These are phyloP conservation scores for Penaeus indicus DNA, from an alignment of 1,140 invertebrate genomes.

Conservation along the genomic window DNA sequence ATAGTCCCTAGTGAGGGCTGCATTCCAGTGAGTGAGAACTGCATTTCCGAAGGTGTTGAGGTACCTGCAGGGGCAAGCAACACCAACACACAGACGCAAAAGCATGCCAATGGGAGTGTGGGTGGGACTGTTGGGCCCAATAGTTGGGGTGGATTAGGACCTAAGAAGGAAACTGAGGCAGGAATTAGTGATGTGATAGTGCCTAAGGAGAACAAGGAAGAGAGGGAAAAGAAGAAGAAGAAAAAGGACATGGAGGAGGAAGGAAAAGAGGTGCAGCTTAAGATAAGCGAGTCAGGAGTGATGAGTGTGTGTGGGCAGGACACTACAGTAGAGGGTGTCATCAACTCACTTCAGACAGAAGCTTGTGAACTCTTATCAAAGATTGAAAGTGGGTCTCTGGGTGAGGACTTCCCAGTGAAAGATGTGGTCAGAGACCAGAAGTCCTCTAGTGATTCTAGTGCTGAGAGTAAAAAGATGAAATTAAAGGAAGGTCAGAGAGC, in stretches of 20 bases:
- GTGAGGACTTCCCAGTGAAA: conserved; percentile 44
- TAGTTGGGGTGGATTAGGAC: conserved; percentile 9
- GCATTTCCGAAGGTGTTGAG: conserved; percentile 25
- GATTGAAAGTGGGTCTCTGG: conserved; percentile 58
- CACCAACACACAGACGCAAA: conserved; percentile 19
- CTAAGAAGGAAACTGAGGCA: conserved; percentile 2
- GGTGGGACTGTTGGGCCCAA: neutral
- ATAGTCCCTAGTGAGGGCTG: conserved; percentile 48
- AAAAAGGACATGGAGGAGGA: conserved; percentile 64
- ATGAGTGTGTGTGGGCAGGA: conserved; percentile 73
- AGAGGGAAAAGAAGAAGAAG: conserved; percentile 1
- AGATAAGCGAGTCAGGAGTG: conserved; percentile 80
- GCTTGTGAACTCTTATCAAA: conserved; percentile 58
- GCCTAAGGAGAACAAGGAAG: conserved; percentile 26
- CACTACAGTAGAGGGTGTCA: conserved; percentile 63
- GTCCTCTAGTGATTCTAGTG: no score
- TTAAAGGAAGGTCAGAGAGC: no score
- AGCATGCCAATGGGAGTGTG: conserved; percentile 24
- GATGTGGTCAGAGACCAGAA: neutral
- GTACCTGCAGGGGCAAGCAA: conserved; percentile 38
- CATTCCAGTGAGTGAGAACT: conserved; percentile 44
- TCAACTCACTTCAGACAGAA: conserved; percentile 51
- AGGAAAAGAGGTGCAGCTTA: conserved; percentile 78
- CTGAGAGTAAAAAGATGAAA: no score
- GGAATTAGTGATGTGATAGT: neutral